Percentiles rank a stretch among this genome's conserved stretches.
Evolutionary conservation across 2,888 invertebrate species (phyloP).

Genomic region (Opisthograptis luteolata): DNA sequence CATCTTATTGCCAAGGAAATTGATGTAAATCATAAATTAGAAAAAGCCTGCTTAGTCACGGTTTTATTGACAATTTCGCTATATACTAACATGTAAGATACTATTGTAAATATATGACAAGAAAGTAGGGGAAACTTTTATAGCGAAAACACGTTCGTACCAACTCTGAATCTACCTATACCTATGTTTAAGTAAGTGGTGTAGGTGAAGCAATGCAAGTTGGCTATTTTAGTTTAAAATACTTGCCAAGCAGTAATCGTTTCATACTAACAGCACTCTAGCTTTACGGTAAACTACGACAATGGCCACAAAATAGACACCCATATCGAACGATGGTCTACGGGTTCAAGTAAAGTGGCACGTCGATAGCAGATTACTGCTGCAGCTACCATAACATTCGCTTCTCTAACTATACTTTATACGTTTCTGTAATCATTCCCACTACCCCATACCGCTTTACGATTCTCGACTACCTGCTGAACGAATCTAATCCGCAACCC

Average conservation of each 20-base stretch:
- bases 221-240: background rate
- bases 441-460: slow-evolving; percentile 63
- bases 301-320: slow-evolving; percentile 4
- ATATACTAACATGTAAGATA: no score
- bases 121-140: no score
- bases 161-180: no score
- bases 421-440: slow-evolving; percentile 39
- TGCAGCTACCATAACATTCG: slow-evolving; percentile 14
- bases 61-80: no score
- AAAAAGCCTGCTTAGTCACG: no score
- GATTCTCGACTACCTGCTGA: slow-evolving; percentile 34
- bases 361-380: slow-evolving; percentile 18
- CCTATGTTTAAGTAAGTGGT: no score
- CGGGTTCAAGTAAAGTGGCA: slow-evolving; percentile 5
- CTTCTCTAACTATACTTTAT: slow-evolving; percentile 19
- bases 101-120: no score
- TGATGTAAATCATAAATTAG: no score
- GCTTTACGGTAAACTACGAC: slow-evolving; percentile 3
- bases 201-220: no score
- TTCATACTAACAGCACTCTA: background rate
- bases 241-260: background rate
- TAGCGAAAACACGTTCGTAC: no score
- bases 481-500: slow-evolving; percentile 45
- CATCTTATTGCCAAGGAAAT: no score
- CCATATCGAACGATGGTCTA: slow-evolving; percentile 3